Evolutionary conservation across 2,888 invertebrate species (phyloP).

Genomic region (Dasysyrphus albostriatus): DNA sequence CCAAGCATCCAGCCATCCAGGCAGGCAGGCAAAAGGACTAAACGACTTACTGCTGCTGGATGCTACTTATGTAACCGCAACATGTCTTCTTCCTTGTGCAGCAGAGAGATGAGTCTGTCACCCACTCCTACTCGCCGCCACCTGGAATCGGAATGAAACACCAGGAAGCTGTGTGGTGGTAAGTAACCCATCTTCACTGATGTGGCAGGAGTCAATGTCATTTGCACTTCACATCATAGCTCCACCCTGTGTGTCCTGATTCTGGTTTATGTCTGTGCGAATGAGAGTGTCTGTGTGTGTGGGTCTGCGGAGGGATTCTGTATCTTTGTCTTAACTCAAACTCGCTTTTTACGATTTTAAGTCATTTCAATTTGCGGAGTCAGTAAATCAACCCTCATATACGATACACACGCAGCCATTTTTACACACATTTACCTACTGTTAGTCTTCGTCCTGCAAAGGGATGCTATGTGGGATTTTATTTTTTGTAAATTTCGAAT

Average conservation of each 20-base stretch:
- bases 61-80: constrained; percentile 72
- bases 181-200: constrained; percentile 68
- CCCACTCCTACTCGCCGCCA: not conserved
- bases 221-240: constrained; percentile 57
- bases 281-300: constrained; percentile 1
- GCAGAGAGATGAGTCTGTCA: not conserved
- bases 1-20: constrained; percentile 2
- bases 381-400: constrained; percentile 84
- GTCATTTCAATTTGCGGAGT: constrained; percentile 83
- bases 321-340: constrained; percentile 41
- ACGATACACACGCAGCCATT: constrained; percentile 46
- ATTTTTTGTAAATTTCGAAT: not conserved
- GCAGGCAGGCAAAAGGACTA: constrained; percentile 27
- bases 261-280: not conserved
- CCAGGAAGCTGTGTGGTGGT: constrained; percentile 50
- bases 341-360: constrained; percentile 76
- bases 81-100: constrained; percentile 50
- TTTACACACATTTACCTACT: constrained; percentile 4
- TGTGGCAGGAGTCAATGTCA: constrained; percentile 76
- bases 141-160: constrained; percentile 2
- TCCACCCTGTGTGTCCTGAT: constrained; percentile 55
- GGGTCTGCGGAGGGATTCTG: constrained; percentile 8
- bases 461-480: not conserved
- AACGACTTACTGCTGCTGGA: constrained; percentile 65
- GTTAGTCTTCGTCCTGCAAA: not conserved